Evolutionary conservation across 64 coral and sea anemone genomes (phyloP).

Genomic region (Dendrophyllia cribrosa): DNA sequence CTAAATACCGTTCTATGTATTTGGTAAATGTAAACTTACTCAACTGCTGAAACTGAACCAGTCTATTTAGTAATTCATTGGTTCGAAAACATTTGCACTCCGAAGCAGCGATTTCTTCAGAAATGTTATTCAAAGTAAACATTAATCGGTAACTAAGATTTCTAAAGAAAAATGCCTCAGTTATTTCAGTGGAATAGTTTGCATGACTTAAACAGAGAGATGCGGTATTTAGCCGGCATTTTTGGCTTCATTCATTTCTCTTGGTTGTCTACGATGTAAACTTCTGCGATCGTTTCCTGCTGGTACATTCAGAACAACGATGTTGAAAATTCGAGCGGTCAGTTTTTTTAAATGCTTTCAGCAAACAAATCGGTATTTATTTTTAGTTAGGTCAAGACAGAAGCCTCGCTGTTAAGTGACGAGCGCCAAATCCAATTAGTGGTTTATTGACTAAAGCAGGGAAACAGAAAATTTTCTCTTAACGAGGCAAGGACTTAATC

Average conservation of each 20-base stretch:
- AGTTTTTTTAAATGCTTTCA: background rate
- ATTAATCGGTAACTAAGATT: constrained; percentile 14
- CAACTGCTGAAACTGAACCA: background rate
- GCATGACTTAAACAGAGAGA: background rate
- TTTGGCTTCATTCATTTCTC: background rate
- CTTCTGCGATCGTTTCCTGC: background rate
- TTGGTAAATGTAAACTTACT: background rate
- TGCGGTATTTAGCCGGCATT: background rate
- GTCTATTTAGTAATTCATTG: background rate
- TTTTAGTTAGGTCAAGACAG: background rate
- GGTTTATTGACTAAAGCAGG: background rate
- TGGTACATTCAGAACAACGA: background rate
- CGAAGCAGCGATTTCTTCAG: background rate
- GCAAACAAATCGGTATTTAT: background rate
- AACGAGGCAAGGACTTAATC: too few species aligned
- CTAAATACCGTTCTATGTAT: background rate
- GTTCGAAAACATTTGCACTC: background rate
- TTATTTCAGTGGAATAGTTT: background rate
- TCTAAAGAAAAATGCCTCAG: background rate
- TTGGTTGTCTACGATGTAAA: background rate
- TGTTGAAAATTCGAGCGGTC: background rate
- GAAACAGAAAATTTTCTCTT: background rate
- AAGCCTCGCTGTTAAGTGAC: background rate
- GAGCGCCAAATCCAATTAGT: background rate
- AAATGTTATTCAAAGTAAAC: constrained; percentile 8